phyloP scores from a whole-genome alignment of 2,888 invertebrate species.

The Clunio marinus region DNA sequence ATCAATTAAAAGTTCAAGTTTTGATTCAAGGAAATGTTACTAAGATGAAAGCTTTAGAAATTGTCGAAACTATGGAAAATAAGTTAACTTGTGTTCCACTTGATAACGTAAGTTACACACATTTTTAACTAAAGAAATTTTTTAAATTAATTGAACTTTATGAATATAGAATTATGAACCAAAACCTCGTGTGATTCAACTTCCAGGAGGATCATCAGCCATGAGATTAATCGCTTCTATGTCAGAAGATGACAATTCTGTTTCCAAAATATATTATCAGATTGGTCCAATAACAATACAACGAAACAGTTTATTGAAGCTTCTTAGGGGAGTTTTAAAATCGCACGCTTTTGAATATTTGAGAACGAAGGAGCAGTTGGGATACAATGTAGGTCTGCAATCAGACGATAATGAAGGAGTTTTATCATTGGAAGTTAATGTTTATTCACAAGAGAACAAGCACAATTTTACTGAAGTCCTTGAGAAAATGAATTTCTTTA shows the following conservation, averaged over 20 bases:
- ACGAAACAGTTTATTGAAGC: conserved; percentile 64
- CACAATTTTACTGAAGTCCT: background rate
- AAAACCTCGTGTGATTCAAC: conserved; percentile 59
- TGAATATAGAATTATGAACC: conserved; percentile 44
- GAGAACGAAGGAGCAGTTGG: conserved; percentile 80
- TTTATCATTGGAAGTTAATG: background rate
- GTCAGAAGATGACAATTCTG: conserved; percentile 69
- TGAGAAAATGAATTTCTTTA: background rate
- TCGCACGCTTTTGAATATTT: conserved; percentile 83
- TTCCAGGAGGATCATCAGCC: conserved; percentile 65
- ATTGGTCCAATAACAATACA: conserved; percentile 60
- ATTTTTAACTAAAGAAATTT: too few relatives aligned
- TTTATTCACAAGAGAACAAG: conserved; percentile 26
- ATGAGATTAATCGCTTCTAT: conserved; percentile 69
- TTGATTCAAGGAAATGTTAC: conserved; percentile 77
- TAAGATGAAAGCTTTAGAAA: conserved; percentile 58
- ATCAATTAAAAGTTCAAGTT: conserved; percentile 64
- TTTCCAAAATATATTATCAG: conserved; percentile 84
- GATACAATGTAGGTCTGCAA: conserved; percentile 3
- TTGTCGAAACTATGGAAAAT: conserved; percentile 57
- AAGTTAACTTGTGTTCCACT: conserved; percentile 55
- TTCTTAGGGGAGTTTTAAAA: conserved; percentile 78
- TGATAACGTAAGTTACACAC: conserved; percentile 40
- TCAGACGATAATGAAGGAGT: background rate
- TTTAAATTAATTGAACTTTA: too few relatives aligned